Evolutionary conservation across 2,113 vertebrate genomes (phyloP), one percentile per base, ranked within the genome.

Genomic region (Rhizomys pruinosus): DNA sequence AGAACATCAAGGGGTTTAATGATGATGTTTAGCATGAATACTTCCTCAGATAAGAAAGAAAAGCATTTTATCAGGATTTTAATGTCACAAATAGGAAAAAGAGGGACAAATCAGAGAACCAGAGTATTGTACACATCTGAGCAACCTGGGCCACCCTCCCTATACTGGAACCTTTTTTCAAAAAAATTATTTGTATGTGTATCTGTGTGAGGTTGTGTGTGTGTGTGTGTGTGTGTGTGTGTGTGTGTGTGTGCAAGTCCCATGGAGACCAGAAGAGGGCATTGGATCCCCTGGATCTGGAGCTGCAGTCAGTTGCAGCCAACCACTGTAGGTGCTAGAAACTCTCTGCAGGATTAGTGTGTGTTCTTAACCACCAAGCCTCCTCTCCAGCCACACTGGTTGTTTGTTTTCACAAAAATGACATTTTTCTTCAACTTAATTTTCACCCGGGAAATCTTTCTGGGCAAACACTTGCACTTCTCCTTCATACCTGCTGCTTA

Each of bases 381-480:
- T 2, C 34, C 74, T 34, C 29, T 78, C 32, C 29, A 81, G 12
- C 25, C 1, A 34, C 12, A 61, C 39, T 72, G 25, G 7, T 80
- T 39, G 3, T 37, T 37, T 81, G 42, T 20, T 32, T 66, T 42
- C 29, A 22, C 15, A 3, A 34, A 29, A 42, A 32, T 27, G 44
- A 34, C 17, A 10, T n/a, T 64, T 25, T 32, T 29, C 34, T 44
- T 10, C 17, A 12, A 5, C 32, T 64, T 64, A 11, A 44, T 52
- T 80, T 22, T 52, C 2, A 1, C 23, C 63, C 23, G 32, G 0
- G 29, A 61, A 57, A 42, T 39, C 19, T 37, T 59, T 19, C 44
- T 10, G 0, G 0, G 3, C 27, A 16, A 27, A 29, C 0, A 5
- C 7, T 2, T 57, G 10, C 0, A 7, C 5, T 32, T 15, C 4